Conservation (phyloP, 2,113 vertebrate species). For the Recurvirostra avosetta region DNA sequence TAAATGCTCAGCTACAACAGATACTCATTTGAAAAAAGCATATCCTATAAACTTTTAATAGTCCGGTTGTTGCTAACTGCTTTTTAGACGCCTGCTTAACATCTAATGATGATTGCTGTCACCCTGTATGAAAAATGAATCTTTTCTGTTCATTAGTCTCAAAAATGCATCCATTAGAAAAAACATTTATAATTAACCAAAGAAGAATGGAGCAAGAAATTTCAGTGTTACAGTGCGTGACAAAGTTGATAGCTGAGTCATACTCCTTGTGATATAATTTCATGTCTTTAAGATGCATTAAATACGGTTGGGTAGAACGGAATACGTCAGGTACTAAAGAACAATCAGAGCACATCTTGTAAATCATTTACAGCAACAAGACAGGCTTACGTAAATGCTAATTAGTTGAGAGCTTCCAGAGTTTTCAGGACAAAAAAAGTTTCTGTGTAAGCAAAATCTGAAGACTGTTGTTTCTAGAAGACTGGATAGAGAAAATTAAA, state of each 20-base stretch:
- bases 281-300: background rate
- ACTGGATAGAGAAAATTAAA: background rate
- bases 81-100: background rate
- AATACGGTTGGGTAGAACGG: background rate
- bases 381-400: background rate
- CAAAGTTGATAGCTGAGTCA: background rate
- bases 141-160: background rate
- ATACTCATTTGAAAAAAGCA: background rate
- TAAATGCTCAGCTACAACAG: background rate
- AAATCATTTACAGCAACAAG: constrained; percentile 6
- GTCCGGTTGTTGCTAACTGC: background rate
- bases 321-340: background rate
- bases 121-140: background rate
- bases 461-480: background rate
- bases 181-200: background rate
- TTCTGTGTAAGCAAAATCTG: background rate
- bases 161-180: background rate
- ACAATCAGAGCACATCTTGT: constrained; percentile 8
- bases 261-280: background rate
- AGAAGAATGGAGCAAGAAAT: background rate
- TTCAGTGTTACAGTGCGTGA: background rate
- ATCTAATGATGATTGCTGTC: background rate
- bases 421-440: background rate
- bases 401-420: background rate
- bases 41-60: background rate